phyloP scores from a whole-genome alignment of 2,888 invertebrate species.

The Tipula unca region DNA sequence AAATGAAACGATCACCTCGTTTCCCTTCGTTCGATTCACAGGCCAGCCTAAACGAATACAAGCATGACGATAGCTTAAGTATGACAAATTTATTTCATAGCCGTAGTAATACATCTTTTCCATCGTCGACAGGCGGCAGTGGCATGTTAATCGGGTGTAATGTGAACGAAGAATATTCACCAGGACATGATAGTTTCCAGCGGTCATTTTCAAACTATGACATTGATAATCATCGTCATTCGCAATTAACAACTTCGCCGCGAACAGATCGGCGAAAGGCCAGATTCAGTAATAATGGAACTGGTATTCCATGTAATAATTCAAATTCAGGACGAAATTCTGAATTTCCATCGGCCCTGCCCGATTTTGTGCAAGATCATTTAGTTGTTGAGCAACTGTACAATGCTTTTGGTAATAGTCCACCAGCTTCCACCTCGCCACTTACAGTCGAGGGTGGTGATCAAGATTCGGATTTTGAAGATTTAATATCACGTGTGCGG shows the following conservation, averaged over 20 bases:
- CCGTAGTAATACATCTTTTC: slow-evolving; percentile 16
- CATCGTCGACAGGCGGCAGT: not conserved
- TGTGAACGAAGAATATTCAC: not conserved
- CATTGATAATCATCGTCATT: slow-evolving; percentile 29
- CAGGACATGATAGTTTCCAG: slow-evolving; percentile 29
- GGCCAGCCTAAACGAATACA: slow-evolving; percentile 41
- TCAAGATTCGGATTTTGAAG: slow-evolving; percentile 26
- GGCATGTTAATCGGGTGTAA: not conserved
- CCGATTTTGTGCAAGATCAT: slow-evolving; percentile 86
- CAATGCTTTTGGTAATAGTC: slow-evolving; percentile 19
- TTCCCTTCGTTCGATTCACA: slow-evolving; percentile 43
- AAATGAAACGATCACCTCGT: slow-evolving; percentile 42
- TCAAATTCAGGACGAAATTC: slow-evolving; percentile 25
- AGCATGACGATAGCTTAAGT: slow-evolving; percentile 26
- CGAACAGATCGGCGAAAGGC: not conserved
- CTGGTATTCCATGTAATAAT: slow-evolving; percentile 22
- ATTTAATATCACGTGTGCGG: not conserved
- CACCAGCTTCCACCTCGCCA: slow-evolving; percentile 36
- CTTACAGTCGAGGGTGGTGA: slow-evolving; percentile 30
- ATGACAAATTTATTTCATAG: slow-evolving; percentile 19
- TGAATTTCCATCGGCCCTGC: slow-evolving; percentile 46
- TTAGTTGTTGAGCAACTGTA: slow-evolving; percentile 64
- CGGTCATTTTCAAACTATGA: slow-evolving; percentile 42
- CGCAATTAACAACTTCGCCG: not conserved
- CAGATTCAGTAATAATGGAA: slow-evolving; percentile 20